phyloP scores from a whole-genome alignment of 2,888 invertebrate genomes.

The Gymnocheta viridis region DNA sequence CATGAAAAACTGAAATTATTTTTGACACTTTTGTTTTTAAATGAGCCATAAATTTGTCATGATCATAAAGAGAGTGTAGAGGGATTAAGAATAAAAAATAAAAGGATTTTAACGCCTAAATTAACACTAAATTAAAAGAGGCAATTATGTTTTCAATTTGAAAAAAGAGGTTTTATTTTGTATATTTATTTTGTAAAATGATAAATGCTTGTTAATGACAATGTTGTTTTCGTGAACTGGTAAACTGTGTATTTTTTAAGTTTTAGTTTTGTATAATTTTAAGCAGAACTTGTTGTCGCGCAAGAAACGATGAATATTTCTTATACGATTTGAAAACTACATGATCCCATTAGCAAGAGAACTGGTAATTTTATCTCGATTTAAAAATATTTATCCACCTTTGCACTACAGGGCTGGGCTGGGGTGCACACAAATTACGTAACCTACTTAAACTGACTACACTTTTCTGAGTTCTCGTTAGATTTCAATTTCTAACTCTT shows the following conservation, averaged over 20 bases:
- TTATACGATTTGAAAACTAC: neutral
- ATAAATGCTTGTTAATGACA: conserved; percentile 41
- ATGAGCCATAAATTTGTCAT: conserved; percentile 63
- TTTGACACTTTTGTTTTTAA: conserved; percentile 65
- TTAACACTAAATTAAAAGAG: conserved; percentile 61
- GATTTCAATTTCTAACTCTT: too few relatives aligned
- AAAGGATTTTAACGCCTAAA: conserved; percentile 63
- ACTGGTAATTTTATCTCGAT: too few relatives aligned
- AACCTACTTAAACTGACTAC: too few relatives aligned
- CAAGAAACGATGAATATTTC: neutral
- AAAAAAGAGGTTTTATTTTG: neutral
- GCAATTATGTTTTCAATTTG: conserved; percentile 43
- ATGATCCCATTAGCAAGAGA: too few relatives aligned
- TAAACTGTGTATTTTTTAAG: too few relatives aligned
- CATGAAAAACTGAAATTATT: conserved; percentile 48
- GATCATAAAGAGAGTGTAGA: conserved; percentile 45
- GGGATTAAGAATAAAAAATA: conserved; percentile 43
- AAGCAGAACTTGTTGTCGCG: neutral
- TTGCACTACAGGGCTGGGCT: too few relatives aligned
- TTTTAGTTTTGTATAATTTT: neutral
- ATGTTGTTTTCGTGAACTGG: conserved; percentile 11
- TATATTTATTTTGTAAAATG: conserved; percentile 1
- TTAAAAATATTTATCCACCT: too few relatives aligned
- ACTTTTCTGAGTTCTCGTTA: too few relatives aligned
- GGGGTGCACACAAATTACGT: too few relatives aligned